Evolutionary conservation across 2,888 invertebrate genomes (phyloP), one percentile per base, ranked within the genome.

Genomic region (Cetonia aurata): DNA sequence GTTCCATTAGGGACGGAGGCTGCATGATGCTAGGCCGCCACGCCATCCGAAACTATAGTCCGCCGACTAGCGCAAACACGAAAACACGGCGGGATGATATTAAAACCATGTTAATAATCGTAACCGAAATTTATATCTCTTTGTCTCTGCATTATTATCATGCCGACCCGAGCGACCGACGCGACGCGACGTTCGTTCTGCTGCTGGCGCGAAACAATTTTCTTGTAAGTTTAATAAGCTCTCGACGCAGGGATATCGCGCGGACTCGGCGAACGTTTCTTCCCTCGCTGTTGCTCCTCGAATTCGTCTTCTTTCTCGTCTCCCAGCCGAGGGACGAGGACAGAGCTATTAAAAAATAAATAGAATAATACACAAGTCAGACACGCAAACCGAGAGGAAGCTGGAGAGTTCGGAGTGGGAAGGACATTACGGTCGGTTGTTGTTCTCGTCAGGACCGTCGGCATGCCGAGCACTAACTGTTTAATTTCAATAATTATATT

Each of bases 401-500:
- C 25, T 25, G 25, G 25, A 25, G 25, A 25, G 19, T 53, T 53
- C 19, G 9, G 25, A 3, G n/a, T 53, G 17, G 19, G 25, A 25
- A 53, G 9, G 12, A 53, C 13, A 6, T 6, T 13, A 25, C 25
- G 8, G 25, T 31, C 12, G 8, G 44, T 25, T 44, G 44, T 59
- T 59, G 41, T 42, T 42, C 41, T 25, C 25, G 25, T 25, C 25
- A 4, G 25, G n/a, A n/a, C n/a, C n/a, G n/a, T n/a, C n/a, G n/a
- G 15, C 42, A 42, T 42, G 12, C 25, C 31, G 46, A 25, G 50
- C 19, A 44, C 25, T 44, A 15, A 25, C 59, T 44, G 44, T 59
- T 59, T 59, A 59, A 59, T 59, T 59, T 59, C 8, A 59, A 46
- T 46, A 59, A 59, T 46, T 19, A 59, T 44, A 44, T 46, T 59